Evolutionary conservation across 2,113 vertebrate species (phyloP), one percentile per base, ranked within the genome.

Genomic region (Pelecanoides urinatrix): DNA sequence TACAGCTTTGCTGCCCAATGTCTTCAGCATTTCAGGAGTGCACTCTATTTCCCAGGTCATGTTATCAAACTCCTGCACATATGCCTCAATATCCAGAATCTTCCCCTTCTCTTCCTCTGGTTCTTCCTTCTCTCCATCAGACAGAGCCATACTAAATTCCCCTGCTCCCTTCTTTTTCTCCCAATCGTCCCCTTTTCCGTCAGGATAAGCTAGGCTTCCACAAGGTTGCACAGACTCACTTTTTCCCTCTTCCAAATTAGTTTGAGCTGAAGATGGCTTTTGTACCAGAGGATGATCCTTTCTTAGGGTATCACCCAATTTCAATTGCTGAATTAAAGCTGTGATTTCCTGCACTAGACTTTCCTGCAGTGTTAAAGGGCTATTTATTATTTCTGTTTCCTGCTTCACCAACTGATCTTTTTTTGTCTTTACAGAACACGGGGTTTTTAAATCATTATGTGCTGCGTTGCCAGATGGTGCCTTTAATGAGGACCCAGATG

Each of bases 41-140:
- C 98, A 98, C 71, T 98, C 98, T 6, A 99, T 98, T 95, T 98
- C 98, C 98, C 98, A 99, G 6, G 98, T 98, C 98, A 99, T 98
- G 67, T 98, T 98, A 94, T 98, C 98, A 22, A 99, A 98, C 92
- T 98, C 98, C 89, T 98, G 98, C 40, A 97, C 79, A 8, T 92
- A 85, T 2, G 79, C n/a, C 62, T 98, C 98, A 20, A 97, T 68
- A 34, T 98, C 96, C 45, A 91, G 50, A n/a, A 86, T 40, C n/a
- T 74, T 67, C n/a, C 6, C 86, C 18, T 85, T 65, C 40, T 88
- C 94, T 76, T 94, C 93, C 34, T 83, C 65, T 45, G 45, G 30
- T 63, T 97, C 94, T 61, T 96, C 85, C 25, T 95, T 88, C 68
- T 83, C 86, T 74, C 50, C 18, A 38, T 83, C 27, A 71, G 49